phyloP scores from a whole-genome alignment of 2,113 vertebrate genomes.

The Xenopus laevis region DNA sequence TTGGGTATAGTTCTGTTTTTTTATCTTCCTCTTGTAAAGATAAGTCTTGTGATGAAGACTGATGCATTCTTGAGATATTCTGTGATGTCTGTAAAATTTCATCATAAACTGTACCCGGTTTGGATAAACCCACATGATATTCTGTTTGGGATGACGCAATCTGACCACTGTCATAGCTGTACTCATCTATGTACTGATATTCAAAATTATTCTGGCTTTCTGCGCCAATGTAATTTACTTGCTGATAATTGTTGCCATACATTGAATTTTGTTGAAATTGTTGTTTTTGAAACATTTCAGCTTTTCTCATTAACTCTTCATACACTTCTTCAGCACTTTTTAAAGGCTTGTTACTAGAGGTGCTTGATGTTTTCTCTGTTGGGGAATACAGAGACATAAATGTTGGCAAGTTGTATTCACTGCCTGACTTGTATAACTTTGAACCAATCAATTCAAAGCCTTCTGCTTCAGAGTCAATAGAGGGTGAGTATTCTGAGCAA shows the following conservation, averaged over 20 bases:
- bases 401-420: conserved; percentile 92
- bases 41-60: conserved; percentile 67
- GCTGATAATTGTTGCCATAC: conserved; percentile 61
- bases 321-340: conserved; percentile 98
- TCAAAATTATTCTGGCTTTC: conserved; percentile 59
- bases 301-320: conserved; percentile 98
- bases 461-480: conserved; percentile 92
- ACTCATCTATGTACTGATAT: conserved; percentile 77
- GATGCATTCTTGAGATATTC: conserved; percentile 69
- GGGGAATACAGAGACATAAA: conserved; percentile 97
- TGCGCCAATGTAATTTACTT: conserved; percentile 59
- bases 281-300: conserved; percentile 88
- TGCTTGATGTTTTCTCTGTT: conserved; percentile 73
- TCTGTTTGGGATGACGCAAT: conserved; percentile 52
- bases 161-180: conserved; percentile 58
- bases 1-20: conserved; percentile 56
- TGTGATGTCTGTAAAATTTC: conserved; percentile 82
- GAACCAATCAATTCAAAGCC: conserved; percentile 80
- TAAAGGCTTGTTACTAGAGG: conserved; percentile 78
- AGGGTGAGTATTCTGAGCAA: conserved; percentile 96
- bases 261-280: conserved; percentile 61
- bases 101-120: conserved; percentile 78
- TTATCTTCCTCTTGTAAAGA: conserved; percentile 55
- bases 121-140: conserved; percentile 60
- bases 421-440: conserved; percentile 91